Evolutionary conservation across 2,888 invertebrate genomes (phyloP).

Genomic region (Hirtodrosophila confusa): DNA sequence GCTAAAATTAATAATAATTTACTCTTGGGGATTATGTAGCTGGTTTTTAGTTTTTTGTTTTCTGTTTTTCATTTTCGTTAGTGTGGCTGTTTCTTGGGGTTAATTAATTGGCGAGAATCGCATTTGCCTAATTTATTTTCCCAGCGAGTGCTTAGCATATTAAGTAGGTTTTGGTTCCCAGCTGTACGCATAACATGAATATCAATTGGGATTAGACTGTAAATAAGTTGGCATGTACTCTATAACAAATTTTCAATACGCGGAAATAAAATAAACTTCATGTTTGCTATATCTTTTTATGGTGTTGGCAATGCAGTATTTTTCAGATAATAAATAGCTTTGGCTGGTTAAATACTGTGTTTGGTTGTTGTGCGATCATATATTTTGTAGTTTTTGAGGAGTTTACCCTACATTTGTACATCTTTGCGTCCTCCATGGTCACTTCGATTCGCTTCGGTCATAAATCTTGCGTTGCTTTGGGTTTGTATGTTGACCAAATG

Average conservation of each 20-base stretch:
- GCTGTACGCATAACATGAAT: conserved; percentile 41
- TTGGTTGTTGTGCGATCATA: no score
- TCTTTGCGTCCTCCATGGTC: no score
- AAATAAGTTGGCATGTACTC: conserved; percentile 25
- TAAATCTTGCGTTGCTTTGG: no score
- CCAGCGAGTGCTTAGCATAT: conserved; percentile 39
- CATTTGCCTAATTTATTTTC: conserved; percentile 47
- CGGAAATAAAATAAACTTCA: conserved; percentile 7
- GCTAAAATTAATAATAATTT: conserved; percentile 58
- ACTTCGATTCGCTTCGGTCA: no score
- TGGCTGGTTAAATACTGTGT: no score
- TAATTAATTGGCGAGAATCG: conserved; percentile 50
- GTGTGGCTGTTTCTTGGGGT: conserved; percentile 4
- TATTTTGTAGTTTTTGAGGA: no score
- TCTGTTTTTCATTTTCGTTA: conserved; percentile 7
- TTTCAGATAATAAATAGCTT: no score
- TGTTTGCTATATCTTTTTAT: no score
- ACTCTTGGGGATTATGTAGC: conserved; percentile 36
- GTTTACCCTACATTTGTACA: no score
- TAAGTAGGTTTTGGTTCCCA: conserved; percentile 33
- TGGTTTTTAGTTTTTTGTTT: conserved; percentile 6
- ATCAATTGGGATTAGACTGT: conserved; percentile 36
- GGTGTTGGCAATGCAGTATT: no score
- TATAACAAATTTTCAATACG: conserved; percentile 5
- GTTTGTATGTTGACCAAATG: background rate